Base-by-base conservation (phyloP, 1,140 invertebrate species). In the Hermatobates lingyangjiaoensis region DNA sequence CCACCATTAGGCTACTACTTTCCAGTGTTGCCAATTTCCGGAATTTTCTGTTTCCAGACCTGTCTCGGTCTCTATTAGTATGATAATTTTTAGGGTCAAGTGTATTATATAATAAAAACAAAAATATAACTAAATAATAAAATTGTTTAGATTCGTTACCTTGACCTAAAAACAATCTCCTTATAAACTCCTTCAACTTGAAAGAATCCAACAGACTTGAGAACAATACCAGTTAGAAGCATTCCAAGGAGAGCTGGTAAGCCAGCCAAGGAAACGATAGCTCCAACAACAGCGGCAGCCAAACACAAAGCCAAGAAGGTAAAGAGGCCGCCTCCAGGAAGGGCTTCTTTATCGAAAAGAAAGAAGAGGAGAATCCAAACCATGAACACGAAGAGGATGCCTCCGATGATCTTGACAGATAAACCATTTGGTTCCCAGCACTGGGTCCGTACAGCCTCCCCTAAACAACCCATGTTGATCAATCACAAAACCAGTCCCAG, bases 321-420 rank as follows among this genome's bases (percentile, higher is more conserved):
- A 59, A 86, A 90, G 1, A 89, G 66, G 55, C 81, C 78, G 4
- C 86, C 85, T 20, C 81, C 81, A 0, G 72, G 73, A 1, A 83
- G 74, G 1, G 81, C 83, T 28, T 80, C 76, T 1, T 78, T 66
- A 20, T 80, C 77, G 42, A 87, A 72, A 28, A 89, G 66, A 24
- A 77, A 71, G 65, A 75, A 87, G 30, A 60, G 45, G 25, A 50
- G 14, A 23, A 26, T 39, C 57, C 55, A 58, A 1, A 27, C 2
- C 12, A 53, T 26, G 0, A 52, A 40, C 24, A 39, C 27, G 20
- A 30, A 40, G 27, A 38, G 39, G 39, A 45, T 46, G 14, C 14
- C 39, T 42, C 39, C 39, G 21, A 42, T 14, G 7, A 18, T 42
- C n/a, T n/a, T n/a, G n/a, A n/a, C n/a, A n/a, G n/a, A n/a, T n/a